phyloP scores from a whole-genome alignment of 1,140 invertebrate species.

The Phymastichus coffea region DNA sequence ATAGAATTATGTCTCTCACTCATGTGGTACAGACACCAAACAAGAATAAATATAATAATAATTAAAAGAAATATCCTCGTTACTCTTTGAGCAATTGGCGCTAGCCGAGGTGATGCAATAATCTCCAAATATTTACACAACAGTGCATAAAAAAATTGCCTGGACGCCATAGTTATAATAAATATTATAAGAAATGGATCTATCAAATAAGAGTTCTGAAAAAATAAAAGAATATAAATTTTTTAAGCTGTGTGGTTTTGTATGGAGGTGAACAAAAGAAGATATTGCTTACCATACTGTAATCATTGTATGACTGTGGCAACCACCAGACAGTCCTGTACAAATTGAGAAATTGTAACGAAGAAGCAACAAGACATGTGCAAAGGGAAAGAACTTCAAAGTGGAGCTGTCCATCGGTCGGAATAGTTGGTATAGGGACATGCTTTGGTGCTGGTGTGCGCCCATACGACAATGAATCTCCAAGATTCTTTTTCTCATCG shows the following conservation, averaged over 20 bases:
- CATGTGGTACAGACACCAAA: slow-evolving; percentile 74
- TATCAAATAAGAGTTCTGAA: slow-evolving; percentile 94
- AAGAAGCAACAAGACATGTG: slow-evolving; percentile 72
- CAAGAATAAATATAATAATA: slow-evolving; percentile 55
- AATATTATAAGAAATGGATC: slow-evolving; percentile 83
- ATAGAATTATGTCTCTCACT: slow-evolving; percentile 69
- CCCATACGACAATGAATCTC: slow-evolving; percentile 35
- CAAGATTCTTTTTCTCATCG: slow-evolving; percentile 43
- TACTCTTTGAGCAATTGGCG: slow-evolving; percentile 42
- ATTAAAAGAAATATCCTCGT: slow-evolving; percentile 58
- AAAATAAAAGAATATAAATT: slow-evolving; percentile 42
- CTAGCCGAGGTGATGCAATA: slow-evolving; percentile 41
- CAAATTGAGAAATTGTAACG: slow-evolving; percentile 89
- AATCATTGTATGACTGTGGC: slow-evolving; percentile 84
- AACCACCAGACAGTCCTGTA: slow-evolving; percentile 98
- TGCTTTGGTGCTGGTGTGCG: slow-evolving; percentile 67
- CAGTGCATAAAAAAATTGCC: slow-evolving; percentile 75
- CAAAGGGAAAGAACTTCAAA: slow-evolving; percentile 87
- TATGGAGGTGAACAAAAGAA: slow-evolving; percentile 1
- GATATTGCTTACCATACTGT: slow-evolving; percentile 74
- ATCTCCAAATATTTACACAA: slow-evolving; percentile 53
- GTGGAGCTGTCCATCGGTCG: slow-evolving; percentile 76
- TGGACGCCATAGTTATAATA: slow-evolving; percentile 74
- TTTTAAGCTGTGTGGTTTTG: neutral
- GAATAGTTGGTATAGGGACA: slow-evolving; percentile 81